Base-by-base conservation (phyloP, 2,888 invertebrate species). In the Acheta domesticus region DNA sequence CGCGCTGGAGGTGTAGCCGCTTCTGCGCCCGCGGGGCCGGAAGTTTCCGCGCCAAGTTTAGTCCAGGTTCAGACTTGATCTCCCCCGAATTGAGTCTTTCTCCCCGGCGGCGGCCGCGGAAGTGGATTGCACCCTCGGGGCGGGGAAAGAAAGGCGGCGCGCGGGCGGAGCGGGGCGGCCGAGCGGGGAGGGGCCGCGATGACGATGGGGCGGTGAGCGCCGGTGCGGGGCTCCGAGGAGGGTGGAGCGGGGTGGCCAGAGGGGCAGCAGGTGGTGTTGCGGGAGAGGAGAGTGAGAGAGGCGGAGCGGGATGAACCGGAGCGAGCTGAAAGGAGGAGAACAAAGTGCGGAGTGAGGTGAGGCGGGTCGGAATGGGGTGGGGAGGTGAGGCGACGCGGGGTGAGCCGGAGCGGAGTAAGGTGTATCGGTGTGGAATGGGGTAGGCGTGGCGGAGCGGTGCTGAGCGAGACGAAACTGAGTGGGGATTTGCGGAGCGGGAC, bases 81-180 rank as follows among this genome's bases (percentile, higher is more conserved):
- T 62, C n/a, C 62, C 62, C 62, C 14, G 62, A 62, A 62, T 62
- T 62, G 62, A 62, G 62, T 62, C 62, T 62, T 62, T 62, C 62
- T 62, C 62, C 62, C 62, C 62, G n/a, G 12, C 62, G 62, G 62
- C 16, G 62, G 62, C 62, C 62, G n/a, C 14, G 62, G 12, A 62
- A 62, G 62, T 62, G 62, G 62, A 62, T 62, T 62, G 62, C n/a
- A 62, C 62, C 62, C 62, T 62, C n/a, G 62, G 62, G 62, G 62
- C 62, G 14, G 62, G 62, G 62, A 5, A 8, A 1, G 62, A n/a
- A n/a, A 62, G 62, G 62, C 16, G 62, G 62, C 14, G n/a, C 16
- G 12, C 2, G 62, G 62, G 62, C 8, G 16, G 62, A 19, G 5
- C 16, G 4, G n/a, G 0, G 12, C 2, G 3, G 62, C 12, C 19